A percentile compares a stretch with the other conserved stretches of the same genome.
Evolutionary conservation across 2,113 vertebrate genomes (phyloP).

Genomic region (Mormyrus lacerda): DNA sequence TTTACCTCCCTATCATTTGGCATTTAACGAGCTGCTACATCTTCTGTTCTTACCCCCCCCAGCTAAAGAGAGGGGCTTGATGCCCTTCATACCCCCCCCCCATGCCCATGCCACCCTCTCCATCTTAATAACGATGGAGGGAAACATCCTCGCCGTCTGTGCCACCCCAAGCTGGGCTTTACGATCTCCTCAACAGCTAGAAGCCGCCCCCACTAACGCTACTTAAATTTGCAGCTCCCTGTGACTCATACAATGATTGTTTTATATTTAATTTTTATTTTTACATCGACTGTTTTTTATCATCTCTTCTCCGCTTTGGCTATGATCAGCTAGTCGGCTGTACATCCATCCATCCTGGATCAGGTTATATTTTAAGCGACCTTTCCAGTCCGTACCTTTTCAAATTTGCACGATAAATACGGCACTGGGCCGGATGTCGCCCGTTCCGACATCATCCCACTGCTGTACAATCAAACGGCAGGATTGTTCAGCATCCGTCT

Average conservation of each 20-base stretch:
- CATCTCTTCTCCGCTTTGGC: background rate
- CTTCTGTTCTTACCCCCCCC: background rate
- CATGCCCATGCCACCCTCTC: background rate
- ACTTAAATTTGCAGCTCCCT: background rate
- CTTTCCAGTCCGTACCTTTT: background rate
- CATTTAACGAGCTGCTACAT: background rate
- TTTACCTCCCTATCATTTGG: background rate
- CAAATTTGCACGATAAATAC: background rate
- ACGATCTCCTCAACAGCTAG: background rate
- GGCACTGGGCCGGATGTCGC: background rate
- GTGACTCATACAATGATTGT: background rate
- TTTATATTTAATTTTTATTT: background rate
- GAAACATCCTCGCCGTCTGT: background rate
- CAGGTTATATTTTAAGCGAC: background rate
- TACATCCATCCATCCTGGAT: too few relatives aligned
- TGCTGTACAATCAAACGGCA: background rate
- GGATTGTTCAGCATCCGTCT: background rate
- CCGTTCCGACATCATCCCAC: background rate
- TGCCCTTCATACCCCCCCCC: background rate
- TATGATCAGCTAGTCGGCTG: too few relatives aligned
- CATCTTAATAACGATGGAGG: background rate
- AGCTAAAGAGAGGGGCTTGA: background rate
- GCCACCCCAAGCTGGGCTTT: background rate
- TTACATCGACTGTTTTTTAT: background rate
- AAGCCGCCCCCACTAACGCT: background rate